Conservation (phyloP, 2,888 invertebrate species). For the Sminthurinus aureus region DNA sequence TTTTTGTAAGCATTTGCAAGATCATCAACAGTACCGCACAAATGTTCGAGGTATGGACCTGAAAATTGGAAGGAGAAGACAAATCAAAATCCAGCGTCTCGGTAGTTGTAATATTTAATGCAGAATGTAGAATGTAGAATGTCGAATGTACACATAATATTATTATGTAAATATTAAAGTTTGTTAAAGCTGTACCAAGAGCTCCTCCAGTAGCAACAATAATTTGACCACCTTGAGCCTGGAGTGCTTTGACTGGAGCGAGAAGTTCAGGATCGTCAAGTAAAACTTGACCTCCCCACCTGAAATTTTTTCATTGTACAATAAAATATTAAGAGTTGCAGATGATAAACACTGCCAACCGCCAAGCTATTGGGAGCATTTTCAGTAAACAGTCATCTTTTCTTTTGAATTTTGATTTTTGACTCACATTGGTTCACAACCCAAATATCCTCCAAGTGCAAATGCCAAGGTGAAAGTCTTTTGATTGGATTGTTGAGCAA, state of each 20-base stretch:
- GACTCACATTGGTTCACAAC: conserved; percentile 56
- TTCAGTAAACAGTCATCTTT: no score
- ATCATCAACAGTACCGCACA: conserved; percentile 44
- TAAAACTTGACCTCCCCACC: conserved; percentile 53
- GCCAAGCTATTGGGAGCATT: no score
- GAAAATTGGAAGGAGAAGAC: not conserved
- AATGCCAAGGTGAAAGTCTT: conserved; percentile 56
- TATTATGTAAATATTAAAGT: no score
- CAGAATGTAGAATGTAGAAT: no score
- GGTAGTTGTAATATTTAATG: no score
- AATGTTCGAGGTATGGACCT: conserved; percentile 47
- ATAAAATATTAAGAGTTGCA: no score
- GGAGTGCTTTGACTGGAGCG: conserved; percentile 46
- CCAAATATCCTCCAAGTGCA: conserved; percentile 49
- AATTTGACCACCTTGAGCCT: conserved; percentile 50
- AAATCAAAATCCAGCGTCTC: no score
- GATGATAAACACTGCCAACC: no score
- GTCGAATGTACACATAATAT: no score
- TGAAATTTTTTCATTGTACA: no score
- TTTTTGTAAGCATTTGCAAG: conserved; percentile 52
- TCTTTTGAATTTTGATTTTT: no score
- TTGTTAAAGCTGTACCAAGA: no score
- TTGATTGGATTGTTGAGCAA: conserved; percentile 50
- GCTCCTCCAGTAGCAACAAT: conserved; percentile 49
- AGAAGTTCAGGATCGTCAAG: conserved; percentile 54